phyloP scores from a whole-genome alignment of 1,140 invertebrate genomes.

The Drosophila willistoni region DNA sequence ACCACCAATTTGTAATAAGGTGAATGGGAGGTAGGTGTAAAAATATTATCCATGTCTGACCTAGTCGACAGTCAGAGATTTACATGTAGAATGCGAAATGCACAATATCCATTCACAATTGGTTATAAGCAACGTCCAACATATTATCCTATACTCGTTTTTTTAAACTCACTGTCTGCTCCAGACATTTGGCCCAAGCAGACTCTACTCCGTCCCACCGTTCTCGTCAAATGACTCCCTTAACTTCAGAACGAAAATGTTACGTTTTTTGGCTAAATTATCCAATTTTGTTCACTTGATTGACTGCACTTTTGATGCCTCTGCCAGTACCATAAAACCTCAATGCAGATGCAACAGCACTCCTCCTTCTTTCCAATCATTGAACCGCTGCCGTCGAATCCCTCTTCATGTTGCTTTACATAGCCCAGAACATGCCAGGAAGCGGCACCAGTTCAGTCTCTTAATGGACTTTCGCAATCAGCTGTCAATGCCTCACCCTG shows the following conservation, averaged over 20 bases:
- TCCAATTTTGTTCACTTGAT: constrained; percentile 73
- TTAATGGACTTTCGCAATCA: constrained; percentile 81
- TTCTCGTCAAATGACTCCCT: constrained; percentile 17
- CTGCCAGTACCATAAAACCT: constrained; percentile 52
- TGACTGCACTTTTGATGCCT: constrained; percentile 74
- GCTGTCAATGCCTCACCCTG: constrained; percentile 74
- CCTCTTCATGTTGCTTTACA: constrained; percentile 12
- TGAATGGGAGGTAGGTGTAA: neutral
- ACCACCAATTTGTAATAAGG: no score
- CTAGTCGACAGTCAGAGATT: no score
- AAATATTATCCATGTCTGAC: no score
- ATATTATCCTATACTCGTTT: constrained; percentile 34
- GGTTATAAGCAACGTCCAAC: constrained; percentile 1
- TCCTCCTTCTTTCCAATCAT: constrained; percentile 9
- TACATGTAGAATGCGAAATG: constrained; percentile 15
- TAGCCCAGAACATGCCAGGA: neutral
- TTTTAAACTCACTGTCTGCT: constrained; percentile 49
- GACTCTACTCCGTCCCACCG: constrained; percentile 19
- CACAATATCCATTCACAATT: constrained; percentile 30
- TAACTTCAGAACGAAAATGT: constrained; percentile 44
- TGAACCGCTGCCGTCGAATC: neutral
- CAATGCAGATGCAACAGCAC: constrained; percentile 56
- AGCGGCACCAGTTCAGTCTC: constrained; percentile 44
- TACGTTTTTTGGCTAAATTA: constrained; percentile 53
- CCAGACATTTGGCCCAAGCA: constrained; percentile 38